These are phyloP conservation scores for Chloroclystis v-ata DNA, from an alignment of 2,888 invertebrate species.

Conservation along the genomic window DNA sequence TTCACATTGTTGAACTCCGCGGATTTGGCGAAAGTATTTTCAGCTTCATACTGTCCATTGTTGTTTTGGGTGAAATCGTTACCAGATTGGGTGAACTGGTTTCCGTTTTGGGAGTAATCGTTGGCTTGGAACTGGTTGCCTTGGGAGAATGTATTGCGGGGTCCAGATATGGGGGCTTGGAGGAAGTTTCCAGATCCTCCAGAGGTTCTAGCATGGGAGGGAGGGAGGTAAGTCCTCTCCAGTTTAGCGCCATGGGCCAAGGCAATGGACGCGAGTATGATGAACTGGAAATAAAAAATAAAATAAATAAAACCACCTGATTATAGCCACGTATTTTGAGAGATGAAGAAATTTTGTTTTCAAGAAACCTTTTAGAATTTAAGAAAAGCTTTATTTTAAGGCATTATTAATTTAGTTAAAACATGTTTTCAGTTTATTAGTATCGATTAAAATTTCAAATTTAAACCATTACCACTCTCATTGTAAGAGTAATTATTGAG, in stretches of 20 bases:
- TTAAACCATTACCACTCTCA: conserved; percentile 51
- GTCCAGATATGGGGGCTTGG: conserved; percentile 41
- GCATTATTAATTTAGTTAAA: too few species aligned
- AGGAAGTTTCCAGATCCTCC: conserved; percentile 54
- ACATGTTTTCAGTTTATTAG: too few species aligned
- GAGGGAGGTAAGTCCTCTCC: conserved; percentile 63
- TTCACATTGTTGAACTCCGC: conserved; percentile 30
- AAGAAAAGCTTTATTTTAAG: too few species aligned
- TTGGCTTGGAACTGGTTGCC: background rate
- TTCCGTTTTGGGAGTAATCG: conserved; percentile 1
- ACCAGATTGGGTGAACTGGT: conserved; percentile 5
- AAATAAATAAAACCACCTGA: background rate
- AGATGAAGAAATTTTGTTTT: background rate
- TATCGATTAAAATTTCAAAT: background rate
- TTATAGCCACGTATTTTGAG: too few species aligned
- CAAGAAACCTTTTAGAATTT: too few species aligned
- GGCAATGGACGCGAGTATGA: conserved; percentile 49
- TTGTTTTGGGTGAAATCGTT: conserved; percentile 4
- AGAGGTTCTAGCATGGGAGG: conserved; percentile 46
- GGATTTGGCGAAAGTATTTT: conserved; percentile 21
- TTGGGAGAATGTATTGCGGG: too few species aligned
- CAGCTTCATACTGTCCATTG: background rate
- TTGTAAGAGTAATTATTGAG: conserved; percentile 39
- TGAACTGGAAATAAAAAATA: conserved; percentile 44
- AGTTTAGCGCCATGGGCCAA: conserved; percentile 57